A percentile compares a stretch with the other conserved stretches of the same genome.
These are phyloP conservation scores for Drosophila nigrodunni DNA, from an alignment of 1,140 invertebrate species.

Conservation along the genomic window DNA sequence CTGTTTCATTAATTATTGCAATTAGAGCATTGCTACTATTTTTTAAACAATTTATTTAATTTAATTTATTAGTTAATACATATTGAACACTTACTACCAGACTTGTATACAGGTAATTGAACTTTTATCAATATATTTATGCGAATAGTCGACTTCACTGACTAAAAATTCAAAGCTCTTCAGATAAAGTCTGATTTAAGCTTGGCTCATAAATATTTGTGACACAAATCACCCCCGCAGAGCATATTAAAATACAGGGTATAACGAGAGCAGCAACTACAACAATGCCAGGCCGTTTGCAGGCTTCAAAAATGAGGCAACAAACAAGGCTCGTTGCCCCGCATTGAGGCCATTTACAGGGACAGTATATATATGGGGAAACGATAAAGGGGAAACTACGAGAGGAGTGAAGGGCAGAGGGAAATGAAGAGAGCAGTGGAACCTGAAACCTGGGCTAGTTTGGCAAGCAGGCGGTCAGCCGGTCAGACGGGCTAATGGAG, in stretches of 20 bases:
- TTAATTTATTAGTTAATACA: too few relatives aligned
- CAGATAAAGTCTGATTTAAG: too few relatives aligned
- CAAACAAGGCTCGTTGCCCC: slow-evolving; percentile 58
- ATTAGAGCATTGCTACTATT: too few relatives aligned
- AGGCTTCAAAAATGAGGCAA: slow-evolving; percentile 56
- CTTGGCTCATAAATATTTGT: too few relatives aligned
- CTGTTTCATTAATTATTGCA: too few relatives aligned
- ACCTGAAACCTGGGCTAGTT: background rate
- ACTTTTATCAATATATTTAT: too few relatives aligned
- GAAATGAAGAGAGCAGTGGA: too few relatives aligned
- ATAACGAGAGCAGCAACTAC: slow-evolving; percentile 1
- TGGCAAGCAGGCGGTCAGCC: slow-evolving; percentile 16
- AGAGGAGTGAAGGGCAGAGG: background rate
- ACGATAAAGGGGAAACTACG: background rate
- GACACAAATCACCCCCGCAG: background rate
- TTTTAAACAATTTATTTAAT: too few relatives aligned
- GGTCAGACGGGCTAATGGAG: slow-evolving; percentile 66
- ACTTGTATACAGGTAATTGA: too few relatives aligned
- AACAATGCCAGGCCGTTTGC: slow-evolving; percentile 17
- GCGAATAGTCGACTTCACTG: too few relatives aligned
- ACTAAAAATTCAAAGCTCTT: too few relatives aligned
- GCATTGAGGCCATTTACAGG: slow-evolving; percentile 40
- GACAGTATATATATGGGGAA: slow-evolving; percentile 10
- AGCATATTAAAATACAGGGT: slow-evolving; percentile 17
- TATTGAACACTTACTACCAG: too few relatives aligned